phyloP scores from a whole-genome alignment of 2,888 invertebrate genomes.

The Melitaea athalia region DNA sequence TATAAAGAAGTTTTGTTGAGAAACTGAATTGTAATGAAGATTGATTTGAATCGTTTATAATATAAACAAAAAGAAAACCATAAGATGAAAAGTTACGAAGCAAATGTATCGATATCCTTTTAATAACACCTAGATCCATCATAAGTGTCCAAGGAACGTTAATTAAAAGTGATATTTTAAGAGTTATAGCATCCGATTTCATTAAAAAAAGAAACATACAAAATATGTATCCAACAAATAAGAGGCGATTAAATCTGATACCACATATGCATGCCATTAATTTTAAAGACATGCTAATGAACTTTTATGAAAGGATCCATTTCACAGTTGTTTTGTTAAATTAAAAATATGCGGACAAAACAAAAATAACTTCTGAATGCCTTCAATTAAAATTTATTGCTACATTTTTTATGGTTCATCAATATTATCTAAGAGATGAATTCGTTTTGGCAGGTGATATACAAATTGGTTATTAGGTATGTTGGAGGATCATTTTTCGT shows the following conservation, averaged over 20 bases:
- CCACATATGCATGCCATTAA: slow-evolving; percentile 13
- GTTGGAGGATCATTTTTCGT: not conserved
- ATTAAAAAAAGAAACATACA: slow-evolving; percentile 13
- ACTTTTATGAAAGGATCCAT: slow-evolving; percentile 36
- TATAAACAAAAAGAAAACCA: not conserved
- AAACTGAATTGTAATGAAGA: not conserved
- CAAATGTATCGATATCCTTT: slow-evolving; percentile 7
- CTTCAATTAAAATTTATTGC: slow-evolving; percentile 13
- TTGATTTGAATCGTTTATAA: not conserved
- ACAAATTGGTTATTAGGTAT: slow-evolving; percentile 1
- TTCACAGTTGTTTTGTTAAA: slow-evolving; percentile 20
- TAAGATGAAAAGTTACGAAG: not conserved
- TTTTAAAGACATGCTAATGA: slow-evolving; percentile 34
- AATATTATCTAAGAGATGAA: slow-evolving; percentile 10
- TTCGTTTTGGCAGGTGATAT: slow-evolving; percentile 1
- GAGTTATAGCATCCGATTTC: slow-evolving; percentile 24
- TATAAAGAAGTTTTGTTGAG: not conserved
- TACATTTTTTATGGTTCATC: slow-evolving; percentile 21
- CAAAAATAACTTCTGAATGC: slow-evolving; percentile 22
- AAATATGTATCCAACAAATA: slow-evolving; percentile 1
- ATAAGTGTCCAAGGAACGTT: slow-evolving; percentile 20
- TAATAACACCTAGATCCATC: slow-evolving; percentile 19
- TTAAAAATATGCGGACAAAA: slow-evolving; percentile 25
- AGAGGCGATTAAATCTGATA: slow-evolving; percentile 24
- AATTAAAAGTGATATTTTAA: slow-evolving; percentile 30